Base-by-base conservation (phyloP, 2,888 invertebrate species). In the Yponomeuta evonymella region DNA sequence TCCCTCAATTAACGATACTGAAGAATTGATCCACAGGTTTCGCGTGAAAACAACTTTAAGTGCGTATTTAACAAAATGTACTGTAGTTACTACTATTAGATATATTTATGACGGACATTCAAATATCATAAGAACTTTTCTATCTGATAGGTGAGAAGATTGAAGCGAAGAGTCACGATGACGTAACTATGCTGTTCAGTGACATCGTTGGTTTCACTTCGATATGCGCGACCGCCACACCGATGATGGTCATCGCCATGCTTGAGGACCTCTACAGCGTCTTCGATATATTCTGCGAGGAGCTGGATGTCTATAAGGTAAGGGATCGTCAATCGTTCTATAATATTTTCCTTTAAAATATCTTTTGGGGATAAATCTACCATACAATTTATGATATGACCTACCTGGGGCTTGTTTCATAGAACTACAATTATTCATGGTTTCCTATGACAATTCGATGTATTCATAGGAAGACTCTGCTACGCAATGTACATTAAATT, bases 171-270 rank as follows among this genome's bases (percentile, higher is more conserved):
- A 97, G 96, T 67, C 97, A 98, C 84, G 96, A 98, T 76, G 95
- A 98, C 85, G 98, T 98, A 70, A 98, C 98, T 1, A 98, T 98
- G 96, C 91, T 98, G 68, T 98, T 98, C 90, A 98, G 98, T 79
- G 98, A 98, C 81, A 98, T 98, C 71, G 98, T 98, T 0, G 98
- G 98, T 30, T 98, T 98, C 86, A 98, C 98, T 0, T 97, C 97
- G 58, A 98, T 98, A 80, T 98, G 98, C 80, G 97, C 98, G 0
- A 96, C 97, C 0, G 97, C 98, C 30, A 98, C 98, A 0, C 98
- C 98, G 0, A 97, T 98, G 94, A 97, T 97, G 97, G 97, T 98
- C 67, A 98, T 98, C 79, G 97, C 95, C 79, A 98, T 98, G 98
- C 93, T 98, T 69, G 97, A 98, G 83, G 95, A 96, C 77, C 92